Conservation (phyloP, 37 sponge, comb jelly and placozoan genomes). For the Lycopodina hypogea region DNA sequence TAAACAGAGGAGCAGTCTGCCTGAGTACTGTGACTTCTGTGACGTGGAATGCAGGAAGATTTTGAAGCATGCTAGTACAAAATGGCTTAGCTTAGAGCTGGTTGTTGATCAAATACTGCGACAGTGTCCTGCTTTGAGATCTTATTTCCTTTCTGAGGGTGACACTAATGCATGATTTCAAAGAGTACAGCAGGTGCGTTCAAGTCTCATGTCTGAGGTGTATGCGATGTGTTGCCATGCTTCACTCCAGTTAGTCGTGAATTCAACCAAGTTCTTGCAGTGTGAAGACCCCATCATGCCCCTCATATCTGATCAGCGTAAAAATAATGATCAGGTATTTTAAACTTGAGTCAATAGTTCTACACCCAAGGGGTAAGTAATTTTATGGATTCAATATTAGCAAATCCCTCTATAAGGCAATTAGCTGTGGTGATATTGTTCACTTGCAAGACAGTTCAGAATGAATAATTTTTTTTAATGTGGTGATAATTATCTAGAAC, state of each 20-base stretch:
- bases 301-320: constrained; percentile 13
- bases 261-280: constrained; percentile 34
- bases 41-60: constrained; percentile 52
- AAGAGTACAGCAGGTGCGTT: not conserved
- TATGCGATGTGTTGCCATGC: constrained; percentile 37
- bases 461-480: too few relatives aligned
- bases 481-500: too few relatives aligned
- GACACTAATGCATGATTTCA: not conserved
- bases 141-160: constrained; percentile 46
- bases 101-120: constrained; percentile 20
- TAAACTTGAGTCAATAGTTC: too few relatives aligned
- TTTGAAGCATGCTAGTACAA: constrained; percentile 48
- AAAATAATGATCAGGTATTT: too few relatives aligned
- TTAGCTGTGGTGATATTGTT: too few relatives aligned
- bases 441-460: too few relatives aligned
- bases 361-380: too few relatives aligned
- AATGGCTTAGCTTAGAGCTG: constrained; percentile 54
- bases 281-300: constrained; percentile 39
- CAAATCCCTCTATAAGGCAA: too few relatives aligned
- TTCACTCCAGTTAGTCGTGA: constrained; percentile 22
- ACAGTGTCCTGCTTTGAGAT: constrained; percentile 31
- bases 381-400: too few relatives aligned
- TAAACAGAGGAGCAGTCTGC: constrained; percentile 33
- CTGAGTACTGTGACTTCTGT: constrained; percentile 49
- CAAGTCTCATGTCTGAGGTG: constrained; percentile 37